Base-by-base conservation (phyloP, 2,888 invertebrate genomes). In the Protonemura montana region DNA sequence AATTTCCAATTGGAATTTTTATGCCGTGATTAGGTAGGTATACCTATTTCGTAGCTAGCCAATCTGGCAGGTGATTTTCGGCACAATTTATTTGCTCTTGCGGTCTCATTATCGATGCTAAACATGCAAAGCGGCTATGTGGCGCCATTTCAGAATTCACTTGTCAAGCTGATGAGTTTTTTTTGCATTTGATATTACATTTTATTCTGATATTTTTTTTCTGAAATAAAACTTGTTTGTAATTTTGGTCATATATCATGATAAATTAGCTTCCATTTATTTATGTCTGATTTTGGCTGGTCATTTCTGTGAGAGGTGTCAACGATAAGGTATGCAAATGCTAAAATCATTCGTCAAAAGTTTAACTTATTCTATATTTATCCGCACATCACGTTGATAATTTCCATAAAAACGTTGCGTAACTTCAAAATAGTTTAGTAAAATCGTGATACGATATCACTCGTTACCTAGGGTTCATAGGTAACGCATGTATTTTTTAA, bases 121-220 rank as follows among this genome's bases (percentile, higher is more conserved):
- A 59, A 21, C 21, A 59, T 59, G 59, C 59, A 59, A 59, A 59
- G 59, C 21, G 59, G 16, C 21, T 59, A n/a, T 10, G 59, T 59
- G 59, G 59, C 59, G 59, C 59, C 59, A 59, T 59, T 59, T 59
- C 59, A 59, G 16, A 59, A 59, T 59, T 59, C 59, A 59, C 59
- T 59, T 59, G 59, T 59, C 59, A 59, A 2, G 13, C 21, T 59
- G 59, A 59, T 59, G 2, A 59, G 6, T 59, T 59, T 59, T 59
- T 59, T 59, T 59, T 21, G 59, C 59, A 21, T 10, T 59, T 59
- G 59, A 59, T 59, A 59, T 59, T 21, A 59, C 59, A 59, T 59
- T 59, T 59, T 59, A 59, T 59, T 59, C 59, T 21, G 21, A 59
- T 59, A 35, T 59, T 59, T 59, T 59, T 59, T 59, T 59, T 21